Conservation (phyloP, 2,113 vertebrate species). For the human region GRCh38 chr15:38950501-38951000, state of each 20-base stretch:
- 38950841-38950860: neutral
- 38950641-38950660: neutral
- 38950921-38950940: neutral
- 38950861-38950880: neutral
- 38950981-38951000: neutral
- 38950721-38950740: neutral
- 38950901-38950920: neutral
- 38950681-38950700: neutral
- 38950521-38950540: neutral
- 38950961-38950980: neutral
- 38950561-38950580: neutral
- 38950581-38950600: slow-evolving; percentile 25
- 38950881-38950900: neutral
- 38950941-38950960: neutral
- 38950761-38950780: neutral
- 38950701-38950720: neutral
- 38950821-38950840: neutral
- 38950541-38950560: neutral
- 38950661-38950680: neutral
- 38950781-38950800: neutral
- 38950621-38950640: neutral
- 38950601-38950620: neutral
- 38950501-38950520: neutral
- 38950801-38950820: neutral
- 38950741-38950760: neutral